Evolutionary conservation across 2,797 vertebrate species (phyloP), one percentile per base, ranked within the genome.

Genomic region (Cetoscarus ocellatus): DNA sequence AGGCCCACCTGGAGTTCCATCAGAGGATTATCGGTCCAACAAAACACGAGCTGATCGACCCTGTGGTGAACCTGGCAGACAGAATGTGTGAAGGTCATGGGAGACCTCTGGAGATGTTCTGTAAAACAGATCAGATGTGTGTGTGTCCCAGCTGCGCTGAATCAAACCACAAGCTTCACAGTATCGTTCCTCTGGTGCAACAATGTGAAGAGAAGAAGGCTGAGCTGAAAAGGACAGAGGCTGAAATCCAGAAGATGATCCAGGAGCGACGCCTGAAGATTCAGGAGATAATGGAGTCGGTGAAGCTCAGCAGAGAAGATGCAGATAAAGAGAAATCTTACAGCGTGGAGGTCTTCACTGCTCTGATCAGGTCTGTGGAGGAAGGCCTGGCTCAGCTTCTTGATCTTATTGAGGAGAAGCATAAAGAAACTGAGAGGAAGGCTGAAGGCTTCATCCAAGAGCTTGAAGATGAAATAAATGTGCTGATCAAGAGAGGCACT

Each of bases 81-180:
- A 85, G 92, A 42, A 91, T 95, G 77, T 95, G 94, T 42, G 86
- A 79, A 44, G 89, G 67, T 54, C 94, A 95, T 40, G 86, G 89
- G 48, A 74, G 93, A 52, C 86, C 93, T 17, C 76, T 95, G 80
- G 94, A 95, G 84, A 75, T 95, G 52, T 95, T 93, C 84, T 95
- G 94, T 84, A 89, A 90, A 72, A 92, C 82, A 9, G 94, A 95
- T 77, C 92, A 91, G 70, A 86, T 50, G 50, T 93, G 92, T 15
- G 93, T 95, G 47, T 95, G 94, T 45, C 87, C 93, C 56, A 83
- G 93, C 60, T 95, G 94, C 74, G 91, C 90, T 0, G 92, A 94
- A 79, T 92, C 84, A 0, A 90, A 94, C 73, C 94, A 95, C 84
- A 76, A 75, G 36, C 71, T 70, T 0, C 93, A 94, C 9, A 73